Conservation (phyloP, 2,113 vertebrate species). For the Syngnathus scovelli region DNA sequence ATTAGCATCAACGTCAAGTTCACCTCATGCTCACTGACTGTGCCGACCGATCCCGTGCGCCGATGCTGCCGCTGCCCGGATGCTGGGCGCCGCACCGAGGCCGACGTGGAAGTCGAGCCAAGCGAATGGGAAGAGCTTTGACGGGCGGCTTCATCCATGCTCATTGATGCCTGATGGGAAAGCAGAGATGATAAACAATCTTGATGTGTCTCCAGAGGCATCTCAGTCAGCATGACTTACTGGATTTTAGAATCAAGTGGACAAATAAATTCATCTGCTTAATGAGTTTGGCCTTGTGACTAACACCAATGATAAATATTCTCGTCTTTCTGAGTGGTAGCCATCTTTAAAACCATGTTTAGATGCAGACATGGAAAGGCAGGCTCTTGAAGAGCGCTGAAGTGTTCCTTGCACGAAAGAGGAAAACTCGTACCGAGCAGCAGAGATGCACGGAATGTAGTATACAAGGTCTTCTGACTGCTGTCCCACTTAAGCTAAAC, state of each 20-base stretch:
- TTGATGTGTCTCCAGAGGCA: background rate
- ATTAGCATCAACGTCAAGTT: background rate
- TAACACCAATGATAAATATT: background rate
- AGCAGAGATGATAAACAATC: background rate
- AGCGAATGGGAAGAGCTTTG: slow-evolving; percentile 73
- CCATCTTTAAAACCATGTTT: background rate
- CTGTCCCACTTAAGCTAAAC: too few species aligned
- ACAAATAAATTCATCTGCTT: background rate
- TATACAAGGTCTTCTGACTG: too few species aligned
- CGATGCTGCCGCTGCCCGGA: slow-evolving; percentile 74
- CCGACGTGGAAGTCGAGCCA: slow-evolving; percentile 56
- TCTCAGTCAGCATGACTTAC: background rate
- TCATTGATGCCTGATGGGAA: slow-evolving; percentile 79
- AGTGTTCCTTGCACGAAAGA: too few species aligned
- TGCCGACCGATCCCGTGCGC: slow-evolving; percentile 89
- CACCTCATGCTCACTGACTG: slow-evolving; percentile 88
- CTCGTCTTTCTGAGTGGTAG: background rate
- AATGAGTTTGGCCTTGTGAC: background rate
- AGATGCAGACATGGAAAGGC: too few species aligned
- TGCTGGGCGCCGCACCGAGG: slow-evolving; percentile 68
- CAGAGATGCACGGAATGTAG: too few species aligned
- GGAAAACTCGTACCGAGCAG: too few species aligned
- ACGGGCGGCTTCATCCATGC: slow-evolving; percentile 93
- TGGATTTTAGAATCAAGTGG: background rate
- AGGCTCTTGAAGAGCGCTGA: too few species aligned